Conservation (phyloP, 2,888 invertebrate species). For the Harpalus rubripes region DNA sequence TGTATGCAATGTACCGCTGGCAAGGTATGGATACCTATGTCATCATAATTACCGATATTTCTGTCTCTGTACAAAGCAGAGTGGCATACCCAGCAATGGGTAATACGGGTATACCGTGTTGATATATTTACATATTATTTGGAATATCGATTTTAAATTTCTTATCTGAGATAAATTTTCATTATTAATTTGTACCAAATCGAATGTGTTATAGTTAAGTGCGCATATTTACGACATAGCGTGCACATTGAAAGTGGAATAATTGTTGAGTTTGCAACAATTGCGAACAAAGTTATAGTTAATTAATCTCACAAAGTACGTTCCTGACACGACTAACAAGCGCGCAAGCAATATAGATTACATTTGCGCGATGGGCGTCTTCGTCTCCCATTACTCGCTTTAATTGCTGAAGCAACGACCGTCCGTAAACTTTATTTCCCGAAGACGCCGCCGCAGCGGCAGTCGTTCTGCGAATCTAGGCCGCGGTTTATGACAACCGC, state of each 20-base stretch:
- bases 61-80: no score
- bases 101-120: no score
- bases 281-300: slow-evolving; percentile 48
- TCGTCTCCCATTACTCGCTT: slow-evolving; percentile 56
- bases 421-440: slow-evolving; percentile 46
- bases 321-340: slow-evolving; percentile 41
- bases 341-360: slow-evolving; percentile 55
- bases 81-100: no score
- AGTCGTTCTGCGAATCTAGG: slow-evolving; percentile 31
- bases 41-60: no score
- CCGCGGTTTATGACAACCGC: slow-evolving; percentile 37
- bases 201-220: neutral
- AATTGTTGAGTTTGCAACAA: slow-evolving; percentile 46
- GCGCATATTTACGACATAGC: neutral
- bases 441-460: slow-evolving; percentile 1
- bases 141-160: no score
- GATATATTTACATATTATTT: no score
- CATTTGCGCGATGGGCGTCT: slow-evolving; percentile 56
- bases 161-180: no score
- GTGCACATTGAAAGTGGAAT: slow-evolving; percentile 22
- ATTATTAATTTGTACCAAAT: no score
- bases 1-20: no score
- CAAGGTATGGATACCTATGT: no score
- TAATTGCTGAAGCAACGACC: slow-evolving; percentile 48
- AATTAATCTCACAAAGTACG: slow-evolving; percentile 34